Evolutionary conservation across 2,797 vertebrate species (phyloP).

Genomic region (Channa striata): DNA sequence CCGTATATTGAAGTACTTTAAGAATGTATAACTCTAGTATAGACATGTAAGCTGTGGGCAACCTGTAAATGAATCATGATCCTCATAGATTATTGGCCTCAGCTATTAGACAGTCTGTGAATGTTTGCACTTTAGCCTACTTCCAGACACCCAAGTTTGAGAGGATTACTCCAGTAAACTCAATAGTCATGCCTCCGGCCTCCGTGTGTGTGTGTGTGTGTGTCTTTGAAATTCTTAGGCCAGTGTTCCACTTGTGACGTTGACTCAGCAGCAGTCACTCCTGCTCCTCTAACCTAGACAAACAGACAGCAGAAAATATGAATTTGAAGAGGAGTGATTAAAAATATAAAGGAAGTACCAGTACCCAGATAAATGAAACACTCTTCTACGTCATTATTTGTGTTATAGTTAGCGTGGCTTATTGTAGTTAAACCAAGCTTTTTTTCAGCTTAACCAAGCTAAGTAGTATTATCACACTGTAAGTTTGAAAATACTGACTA

Average conservation of each 20-base stretch:
- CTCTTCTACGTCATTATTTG: neutral
- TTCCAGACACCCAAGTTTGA: constrained; percentile 51
- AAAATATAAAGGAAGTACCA: constrained; percentile 33
- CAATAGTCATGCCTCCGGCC: constrained; percentile 23
- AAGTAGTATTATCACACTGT: too few species aligned
- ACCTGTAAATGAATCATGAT: constrained; percentile 27
- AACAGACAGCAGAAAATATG: constrained; percentile 31
- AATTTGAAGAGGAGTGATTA: constrained; percentile 38
- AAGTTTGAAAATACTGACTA: too few species aligned
- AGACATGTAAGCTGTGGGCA: constrained; percentile 18
- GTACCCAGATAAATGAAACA: constrained; percentile 30
- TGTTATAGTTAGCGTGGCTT: neutral
- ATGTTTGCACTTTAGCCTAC: constrained; percentile 50
- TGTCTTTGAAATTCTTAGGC: constrained; percentile 46
- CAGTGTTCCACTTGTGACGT: constrained; percentile 73
- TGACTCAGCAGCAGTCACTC: constrained; percentile 73
- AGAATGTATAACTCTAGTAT: constrained; percentile 15
- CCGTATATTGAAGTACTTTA: constrained; percentile 9
- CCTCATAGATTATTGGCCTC: constrained; percentile 39
- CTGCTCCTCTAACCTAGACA: constrained; percentile 69
- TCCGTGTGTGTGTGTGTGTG: constrained; percentile 22
- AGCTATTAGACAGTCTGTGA: constrained; percentile 54
- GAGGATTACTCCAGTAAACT: constrained; percentile 59
- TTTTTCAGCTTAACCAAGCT: neutral
- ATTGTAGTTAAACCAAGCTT: neutral